Evolutionary conservation across 2,113 vertebrate species (phyloP).

Genomic region (Typhlomys cinereus): DNA sequence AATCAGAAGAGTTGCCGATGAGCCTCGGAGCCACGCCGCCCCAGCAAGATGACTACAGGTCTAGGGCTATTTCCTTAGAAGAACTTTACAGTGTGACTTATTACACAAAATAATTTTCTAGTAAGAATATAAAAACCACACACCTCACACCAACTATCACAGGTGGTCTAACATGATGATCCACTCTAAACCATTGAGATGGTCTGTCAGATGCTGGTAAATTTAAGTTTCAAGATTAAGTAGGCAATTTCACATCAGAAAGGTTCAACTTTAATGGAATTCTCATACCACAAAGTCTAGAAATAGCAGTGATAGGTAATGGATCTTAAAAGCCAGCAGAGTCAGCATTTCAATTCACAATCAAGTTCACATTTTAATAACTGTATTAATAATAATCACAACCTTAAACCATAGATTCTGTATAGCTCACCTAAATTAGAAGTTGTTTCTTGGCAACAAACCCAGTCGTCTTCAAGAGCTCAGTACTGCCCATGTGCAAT

Average conservation of each 20-base stretch:
- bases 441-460: conserved; percentile 75
- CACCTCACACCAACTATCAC: conserved; percentile 70
- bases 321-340: conserved; percentile 40
- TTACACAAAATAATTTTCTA: conserved; percentile 17
- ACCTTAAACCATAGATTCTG: conserved; percentile 62
- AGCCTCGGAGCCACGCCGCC: background rate
- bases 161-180: conserved; percentile 51
- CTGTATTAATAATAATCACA: background rate
- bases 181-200: conserved; percentile 64
- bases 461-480: conserved; percentile 58
- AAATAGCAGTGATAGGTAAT: background rate
- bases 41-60: background rate
- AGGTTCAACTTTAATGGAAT: conserved; percentile 54
- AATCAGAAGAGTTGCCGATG: conserved; percentile 59
- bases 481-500: conserved; percentile 50
- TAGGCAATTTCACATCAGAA: conserved; percentile 33
- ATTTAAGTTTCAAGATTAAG: conserved; percentile 69
- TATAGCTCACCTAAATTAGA: conserved; percentile 66
- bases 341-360: conserved; percentile 38
- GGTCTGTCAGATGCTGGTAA: conserved; percentile 48
- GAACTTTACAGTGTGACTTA: background rate
- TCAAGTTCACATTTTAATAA: conserved; percentile 54
- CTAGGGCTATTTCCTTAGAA: background rate
- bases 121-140: conserved; percentile 65
- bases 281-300: conserved; percentile 45